Evolutionary conservation across 2,888 invertebrate genomes (phyloP).

Genomic region (Myathropa florea): DNA sequence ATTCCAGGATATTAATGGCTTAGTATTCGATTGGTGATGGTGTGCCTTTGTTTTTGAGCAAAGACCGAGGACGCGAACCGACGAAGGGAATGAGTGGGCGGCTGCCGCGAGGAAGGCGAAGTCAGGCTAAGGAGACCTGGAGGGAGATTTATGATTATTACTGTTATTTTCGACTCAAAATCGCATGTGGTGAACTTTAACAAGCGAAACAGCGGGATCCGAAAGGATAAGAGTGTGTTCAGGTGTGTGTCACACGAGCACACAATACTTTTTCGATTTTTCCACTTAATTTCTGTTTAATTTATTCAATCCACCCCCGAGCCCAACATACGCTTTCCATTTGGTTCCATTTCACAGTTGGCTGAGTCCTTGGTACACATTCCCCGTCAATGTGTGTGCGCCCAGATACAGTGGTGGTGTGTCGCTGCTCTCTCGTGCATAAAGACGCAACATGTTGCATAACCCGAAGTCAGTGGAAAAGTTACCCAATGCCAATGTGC

Average conservation of each 20-base stretch:
- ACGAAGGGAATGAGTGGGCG: neutral
- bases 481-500: neutral
- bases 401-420: neutral
- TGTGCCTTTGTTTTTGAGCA: neutral
- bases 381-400: neutral
- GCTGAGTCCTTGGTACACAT: conserved; percentile 25
- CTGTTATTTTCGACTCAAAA: conserved; percentile 36
- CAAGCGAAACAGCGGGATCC: neutral
- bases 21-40: conserved; percentile 10
- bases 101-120: neutral
- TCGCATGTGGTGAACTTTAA: conserved; percentile 35
- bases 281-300: conserved; percentile 23
- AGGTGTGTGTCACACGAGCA: conserved; percentile 30
- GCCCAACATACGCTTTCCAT: neutral
- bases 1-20: conserved; percentile 14
- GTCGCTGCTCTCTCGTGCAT: conserved; percentile 42
- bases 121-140: neutral
- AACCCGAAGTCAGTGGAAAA: conserved; percentile 32
- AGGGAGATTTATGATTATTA: conserved; percentile 43
- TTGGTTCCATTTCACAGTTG: conserved; percentile 34
- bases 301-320: conserved; percentile 34
- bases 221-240: neutral
- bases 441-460: conserved; percentile 63
- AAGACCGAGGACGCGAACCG: neutral
- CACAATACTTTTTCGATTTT: conserved; percentile 15